These are phyloP conservation scores for Zoanthus sociatus DNA, from an alignment of 92 coral and sea anemone species.

Conservation along the genomic window DNA sequence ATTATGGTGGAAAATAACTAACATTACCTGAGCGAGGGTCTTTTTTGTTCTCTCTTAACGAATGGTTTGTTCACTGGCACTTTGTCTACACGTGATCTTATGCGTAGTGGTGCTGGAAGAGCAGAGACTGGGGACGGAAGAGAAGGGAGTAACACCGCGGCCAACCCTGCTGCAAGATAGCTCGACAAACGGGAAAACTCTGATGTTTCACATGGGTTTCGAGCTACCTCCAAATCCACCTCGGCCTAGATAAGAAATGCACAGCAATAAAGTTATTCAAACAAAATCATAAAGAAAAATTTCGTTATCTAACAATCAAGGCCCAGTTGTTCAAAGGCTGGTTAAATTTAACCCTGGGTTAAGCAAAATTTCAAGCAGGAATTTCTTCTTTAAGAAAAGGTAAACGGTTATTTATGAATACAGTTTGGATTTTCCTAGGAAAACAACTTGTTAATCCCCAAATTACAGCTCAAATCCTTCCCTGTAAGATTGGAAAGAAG, in stretches of 20 bases:
- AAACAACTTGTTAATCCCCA: too few relatives aligned
- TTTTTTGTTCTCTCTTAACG: slow-evolving; percentile 61
- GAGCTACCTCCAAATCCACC: slow-evolving; percentile 73
- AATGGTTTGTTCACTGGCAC: slow-evolving; percentile 37
- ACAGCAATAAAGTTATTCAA: slow-evolving; percentile 1
- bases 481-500: too few relatives aligned
- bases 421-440: too few relatives aligned
- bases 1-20: too few relatives aligned
- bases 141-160: slow-evolving; percentile 73
- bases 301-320: too few relatives aligned
- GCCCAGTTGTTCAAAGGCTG: too few relatives aligned
- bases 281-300: neutral
- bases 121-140: slow-evolving; percentile 75
- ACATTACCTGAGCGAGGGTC: slow-evolving; percentile 78
- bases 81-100: slow-evolving; percentile 66
- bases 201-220: slow-evolving; percentile 45
- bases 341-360: too few relatives aligned
- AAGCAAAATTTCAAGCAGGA: too few relatives aligned
- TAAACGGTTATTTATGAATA: too few relatives aligned
- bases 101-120: slow-evolving; percentile 65
- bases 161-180: slow-evolving; percentile 74
- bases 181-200: slow-evolving; percentile 63
- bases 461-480: too few relatives aligned
- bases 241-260: slow-evolving; percentile 67
- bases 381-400: too few relatives aligned